A percentile compares a stretch with the other conserved stretches of the same genome.
These are phyloP conservation scores for Fukomys damarensis DNA, from an alignment of 2,113 vertebrate genomes.

Conservation along the genomic window DNA sequence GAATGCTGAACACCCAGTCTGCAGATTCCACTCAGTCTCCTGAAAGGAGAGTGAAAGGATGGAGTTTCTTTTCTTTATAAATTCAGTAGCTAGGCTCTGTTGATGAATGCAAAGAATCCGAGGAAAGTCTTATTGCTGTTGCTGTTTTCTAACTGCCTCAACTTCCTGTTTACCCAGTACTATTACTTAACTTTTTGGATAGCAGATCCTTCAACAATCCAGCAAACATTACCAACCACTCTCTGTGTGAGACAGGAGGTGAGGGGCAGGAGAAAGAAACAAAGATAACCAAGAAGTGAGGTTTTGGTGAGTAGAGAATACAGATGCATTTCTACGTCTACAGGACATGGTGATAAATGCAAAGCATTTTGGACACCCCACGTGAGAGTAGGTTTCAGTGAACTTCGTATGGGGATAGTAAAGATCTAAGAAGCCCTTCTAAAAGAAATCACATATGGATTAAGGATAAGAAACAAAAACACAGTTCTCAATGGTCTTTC, in stretches of 20 bases:
- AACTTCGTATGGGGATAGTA: background rate
- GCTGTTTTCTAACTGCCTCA: background rate
- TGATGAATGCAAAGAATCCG: background rate
- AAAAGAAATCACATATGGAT: background rate
- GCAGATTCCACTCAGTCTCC: constrained; percentile 59
- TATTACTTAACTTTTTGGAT: constrained; percentile 43
- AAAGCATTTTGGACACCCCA: background rate
- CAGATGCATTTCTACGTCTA: background rate
- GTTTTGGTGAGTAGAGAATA: rapidly evolving
- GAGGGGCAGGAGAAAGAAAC: background rate
- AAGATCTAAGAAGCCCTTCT: background rate
- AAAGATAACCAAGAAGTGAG: background rate
- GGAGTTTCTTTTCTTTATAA: background rate
- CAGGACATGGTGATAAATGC: background rate
- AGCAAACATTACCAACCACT: background rate
- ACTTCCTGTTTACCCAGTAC: constrained; percentile 57
- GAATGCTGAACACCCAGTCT: constrained; percentile 55
- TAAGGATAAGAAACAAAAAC: background rate
- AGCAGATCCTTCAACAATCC: background rate
- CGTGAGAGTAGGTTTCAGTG: background rate
- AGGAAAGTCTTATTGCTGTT: background rate
- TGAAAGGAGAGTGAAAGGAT: constrained; percentile 15
- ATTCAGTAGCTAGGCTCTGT: constrained; percentile 32
- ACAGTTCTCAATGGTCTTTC: background rate
- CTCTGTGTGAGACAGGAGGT: background rate